Evolutionary conservation across 1,140 invertebrate species (phyloP).

Genomic region (Lethocerus indicus): DNA sequence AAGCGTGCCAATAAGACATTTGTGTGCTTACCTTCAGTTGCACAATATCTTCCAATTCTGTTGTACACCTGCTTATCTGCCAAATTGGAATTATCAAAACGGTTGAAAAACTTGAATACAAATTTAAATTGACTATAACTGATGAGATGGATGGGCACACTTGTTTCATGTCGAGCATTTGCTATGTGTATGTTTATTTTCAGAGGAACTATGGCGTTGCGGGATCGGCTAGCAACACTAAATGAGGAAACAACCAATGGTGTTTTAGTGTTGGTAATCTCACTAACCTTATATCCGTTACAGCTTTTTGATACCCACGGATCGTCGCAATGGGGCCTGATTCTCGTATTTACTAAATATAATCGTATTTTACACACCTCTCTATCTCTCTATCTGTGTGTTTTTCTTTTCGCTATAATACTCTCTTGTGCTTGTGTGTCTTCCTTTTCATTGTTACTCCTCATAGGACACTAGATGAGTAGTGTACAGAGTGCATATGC

Average conservation of each 20-base stretch:
- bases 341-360: slow-evolving; percentile 15
- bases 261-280: slow-evolving; percentile 16
- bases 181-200: slow-evolving; percentile 16
- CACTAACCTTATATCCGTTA: slow-evolving; percentile 16
- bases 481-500: slow-evolving; percentile 13
- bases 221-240: slow-evolving; percentile 8
- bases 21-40: no score
- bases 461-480: slow-evolving; percentile 14
- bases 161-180: slow-evolving; percentile 14
- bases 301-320: slow-evolving; percentile 16
- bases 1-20: no score
- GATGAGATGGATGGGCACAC: slow-evolving; percentile 6
- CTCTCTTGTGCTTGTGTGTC: slow-evolving; percentile 15
- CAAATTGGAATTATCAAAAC: no score
- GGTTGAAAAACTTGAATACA: neutral
- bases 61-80: no score
- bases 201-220: slow-evolving; percentile 12
- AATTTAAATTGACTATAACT: neutral
- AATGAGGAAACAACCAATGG: slow-evolving; percentile 13
- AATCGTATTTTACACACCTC: slow-evolving; percentile 15
- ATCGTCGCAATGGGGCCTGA: slow-evolving; percentile 16
- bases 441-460: slow-evolving; percentile 14
- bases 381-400: slow-evolving; percentile 14
- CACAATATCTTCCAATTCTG: no score
- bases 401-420: slow-evolving; percentile 11